Conservation (phyloP, 2,113 vertebrate species). For the Tiliqua scincoides region DNA sequence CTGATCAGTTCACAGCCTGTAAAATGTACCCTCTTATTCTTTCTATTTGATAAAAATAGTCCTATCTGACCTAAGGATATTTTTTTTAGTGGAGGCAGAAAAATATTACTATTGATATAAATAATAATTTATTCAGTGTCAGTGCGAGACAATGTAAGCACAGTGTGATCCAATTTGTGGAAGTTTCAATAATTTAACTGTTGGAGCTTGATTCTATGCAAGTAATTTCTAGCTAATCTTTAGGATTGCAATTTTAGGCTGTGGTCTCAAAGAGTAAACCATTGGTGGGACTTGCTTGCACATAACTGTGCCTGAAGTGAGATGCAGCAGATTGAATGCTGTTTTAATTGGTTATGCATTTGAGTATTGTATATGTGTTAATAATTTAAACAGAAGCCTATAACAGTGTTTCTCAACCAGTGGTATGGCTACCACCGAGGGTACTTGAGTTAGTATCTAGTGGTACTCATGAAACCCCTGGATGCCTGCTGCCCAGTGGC, state of each 20-base stretch:
- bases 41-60: background rate
- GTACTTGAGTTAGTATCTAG: too few species aligned
- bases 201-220: background rate
- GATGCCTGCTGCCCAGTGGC: too few species aligned
- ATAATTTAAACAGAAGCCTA: too few species aligned
- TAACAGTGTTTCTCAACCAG: too few species aligned
- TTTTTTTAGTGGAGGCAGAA: background rate
- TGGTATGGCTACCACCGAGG: too few species aligned
- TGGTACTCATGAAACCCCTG: too few species aligned
- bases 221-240: background rate
- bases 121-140: background rate
- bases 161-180: background rate
- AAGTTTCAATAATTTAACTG: background rate
- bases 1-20: background rate
- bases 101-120: background rate
- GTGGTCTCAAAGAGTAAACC: background rate
- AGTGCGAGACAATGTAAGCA: background rate
- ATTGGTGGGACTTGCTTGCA: background rate
- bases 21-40: background rate
- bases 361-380: too few species aligned
- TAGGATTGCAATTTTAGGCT: background rate
- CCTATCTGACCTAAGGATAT: background rate
- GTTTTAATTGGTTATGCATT: too few species aligned
- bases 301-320: background rate
- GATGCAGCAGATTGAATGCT: too few species aligned